Evolutionary conservation across 2,888 invertebrate genomes (phyloP).

Genomic region (Chrysolina americana): DNA sequence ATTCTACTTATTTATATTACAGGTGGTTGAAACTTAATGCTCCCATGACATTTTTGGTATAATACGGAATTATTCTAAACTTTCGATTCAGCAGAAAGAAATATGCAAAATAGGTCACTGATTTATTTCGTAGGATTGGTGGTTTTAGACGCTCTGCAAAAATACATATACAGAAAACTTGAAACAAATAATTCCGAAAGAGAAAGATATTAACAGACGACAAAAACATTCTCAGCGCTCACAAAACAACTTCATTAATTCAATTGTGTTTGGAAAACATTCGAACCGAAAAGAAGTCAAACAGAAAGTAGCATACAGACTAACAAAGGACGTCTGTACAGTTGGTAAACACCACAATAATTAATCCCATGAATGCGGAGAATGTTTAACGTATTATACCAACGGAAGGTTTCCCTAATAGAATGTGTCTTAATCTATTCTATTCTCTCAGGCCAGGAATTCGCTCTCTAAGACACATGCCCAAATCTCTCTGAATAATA

Average conservation of each 20-base stretch:
- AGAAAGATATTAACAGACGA: neutral
- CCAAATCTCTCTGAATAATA: constrained; percentile 50
- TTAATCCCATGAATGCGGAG: constrained; percentile 46
- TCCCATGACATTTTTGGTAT: too few relatives aligned
- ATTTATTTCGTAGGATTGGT: neutral
- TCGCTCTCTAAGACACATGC: constrained; percentile 49
- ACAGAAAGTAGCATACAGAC: constrained; percentile 40
- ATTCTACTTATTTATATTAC: too few relatives aligned
- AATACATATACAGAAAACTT: neutral
- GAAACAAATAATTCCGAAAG: neutral
- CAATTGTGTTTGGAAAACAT: constrained; percentile 7
- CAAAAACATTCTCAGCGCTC: neutral
- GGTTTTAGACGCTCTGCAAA: neutral
- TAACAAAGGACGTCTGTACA: constrained; percentile 43
- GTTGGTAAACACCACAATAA: constrained; percentile 46
- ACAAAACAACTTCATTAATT: constrained; percentile 3
- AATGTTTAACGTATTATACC: constrained; percentile 48
- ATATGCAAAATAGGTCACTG: neutral
- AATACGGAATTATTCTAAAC: neutral
- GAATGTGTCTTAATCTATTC: constrained; percentile 52
- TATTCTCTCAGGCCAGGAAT: constrained; percentile 45
- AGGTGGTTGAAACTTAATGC: too few relatives aligned
- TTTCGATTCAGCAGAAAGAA: neutral
- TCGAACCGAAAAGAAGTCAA: constrained; percentile 25
- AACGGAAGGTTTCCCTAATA: constrained; percentile 45